Base-by-base conservation (phyloP, 1,140 invertebrate genomes). In the Steinernema khuongi region DNA sequence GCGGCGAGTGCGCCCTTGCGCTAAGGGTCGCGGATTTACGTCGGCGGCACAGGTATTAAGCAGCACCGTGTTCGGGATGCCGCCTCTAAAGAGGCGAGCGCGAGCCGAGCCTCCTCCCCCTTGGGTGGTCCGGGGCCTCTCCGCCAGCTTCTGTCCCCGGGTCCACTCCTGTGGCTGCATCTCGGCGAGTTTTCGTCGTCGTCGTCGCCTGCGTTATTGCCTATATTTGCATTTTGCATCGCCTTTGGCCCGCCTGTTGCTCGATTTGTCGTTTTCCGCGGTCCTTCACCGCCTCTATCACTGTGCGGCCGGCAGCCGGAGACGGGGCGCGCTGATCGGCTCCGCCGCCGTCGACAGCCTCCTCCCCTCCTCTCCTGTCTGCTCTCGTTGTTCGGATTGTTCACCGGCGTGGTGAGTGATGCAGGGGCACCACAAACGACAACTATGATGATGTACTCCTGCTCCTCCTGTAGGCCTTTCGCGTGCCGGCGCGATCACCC, bases 191-290 rank as follows among this genome's bases (percentile, higher is more conserved):
- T 11, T 11, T 17, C 19, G 50, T n/a, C 19, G 14, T 60, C 26
- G 50, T n/a, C 50, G 50, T 60, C 36, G 36, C 36, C 36, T 7
- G 36, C 50, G 50, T 60, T 60, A 60, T 60, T 60, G 50, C 50
- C 50, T 60, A 60, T 60, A 60, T 60, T 60, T 60, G 50, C 50
- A 60, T 60, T 60, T 41, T 60, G 50, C 50, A 60, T 60, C 50
- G 14, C n/a, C 36, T 41, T 60, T 60, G 22, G 50, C 50, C 50
- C 50, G 50, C 50, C 11, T 17, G 50, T 7, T 60, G 50, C 50
- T 60, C 19, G 11, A 7, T 7, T 60, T 60, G 4, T 60, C 36
- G 36, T 41, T n/a, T 41, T n/a, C n/a, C n/a, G n/a, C n/a, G n/a
- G n/a, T n/a, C n/a, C n/a, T n/a, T n/a, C n/a, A n/a, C n/a, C n/a